Evolutionary conservation across 2,888 invertebrate genomes (phyloP).

Genomic region (Halictus ligatus): DNA sequence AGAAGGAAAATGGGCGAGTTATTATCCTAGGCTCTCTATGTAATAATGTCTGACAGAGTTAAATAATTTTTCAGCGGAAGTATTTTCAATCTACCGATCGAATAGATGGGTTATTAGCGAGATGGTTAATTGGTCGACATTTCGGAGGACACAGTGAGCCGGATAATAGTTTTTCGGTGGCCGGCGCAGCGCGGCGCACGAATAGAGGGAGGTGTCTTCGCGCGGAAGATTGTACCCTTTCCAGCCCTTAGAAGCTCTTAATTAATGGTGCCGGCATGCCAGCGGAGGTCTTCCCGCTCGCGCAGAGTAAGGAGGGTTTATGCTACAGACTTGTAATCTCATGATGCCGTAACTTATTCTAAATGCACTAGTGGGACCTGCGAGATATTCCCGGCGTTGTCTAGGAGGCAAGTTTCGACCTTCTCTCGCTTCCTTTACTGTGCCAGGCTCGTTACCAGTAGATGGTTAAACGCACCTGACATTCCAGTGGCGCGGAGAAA

Average conservation of each 20-base stretch:
- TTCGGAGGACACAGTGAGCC: neutral
- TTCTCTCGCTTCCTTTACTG: slow-evolving; percentile 67
- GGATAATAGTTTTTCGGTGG: slow-evolving; percentile 63
- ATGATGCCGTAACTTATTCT: slow-evolving; percentile 83
- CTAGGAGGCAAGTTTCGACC: slow-evolving; percentile 79
- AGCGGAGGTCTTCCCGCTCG: slow-evolving; percentile 63
- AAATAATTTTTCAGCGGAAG: too few relatives aligned
- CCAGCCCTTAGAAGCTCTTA: slow-evolving; percentile 81
- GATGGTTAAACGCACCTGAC: slow-evolving; percentile 75
- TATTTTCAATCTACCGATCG: neutral
- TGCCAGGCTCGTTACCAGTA: slow-evolving; percentile 66
- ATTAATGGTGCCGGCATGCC: slow-evolving; percentile 78
- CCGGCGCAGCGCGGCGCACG: slow-evolving; percentile 26
- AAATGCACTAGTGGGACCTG: slow-evolving; percentile 82
- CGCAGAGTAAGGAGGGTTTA: slow-evolving; percentile 79
- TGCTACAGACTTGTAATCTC: slow-evolving; percentile 83
- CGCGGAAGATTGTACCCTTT: slow-evolving; percentile 77
- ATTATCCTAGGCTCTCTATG: too few relatives aligned
- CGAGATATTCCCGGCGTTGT: slow-evolving; percentile 79
- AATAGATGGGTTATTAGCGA: neutral
- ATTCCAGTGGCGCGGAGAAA: slow-evolving; percentile 64
- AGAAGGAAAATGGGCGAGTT: too few relatives aligned
- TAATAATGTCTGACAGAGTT: too few relatives aligned
- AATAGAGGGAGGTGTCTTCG: slow-evolving; percentile 59
- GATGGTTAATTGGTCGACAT: neutral